Base-by-base conservation (phyloP, 2,888 invertebrate species). In the Hydropsyche betteni region DNA sequence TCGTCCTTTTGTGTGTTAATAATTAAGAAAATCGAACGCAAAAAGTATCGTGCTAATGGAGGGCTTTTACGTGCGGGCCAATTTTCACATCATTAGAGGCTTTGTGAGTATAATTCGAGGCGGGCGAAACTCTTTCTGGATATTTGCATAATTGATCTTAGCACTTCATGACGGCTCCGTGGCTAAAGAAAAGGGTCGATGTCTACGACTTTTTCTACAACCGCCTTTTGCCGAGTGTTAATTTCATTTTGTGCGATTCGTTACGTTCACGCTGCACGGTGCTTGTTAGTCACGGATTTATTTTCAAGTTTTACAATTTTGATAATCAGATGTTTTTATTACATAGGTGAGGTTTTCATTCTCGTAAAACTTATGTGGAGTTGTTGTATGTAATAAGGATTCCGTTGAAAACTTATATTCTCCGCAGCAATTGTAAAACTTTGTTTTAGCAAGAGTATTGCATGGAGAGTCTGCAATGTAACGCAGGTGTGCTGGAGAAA, bases 131-230 rank as follows among this genome's bases (percentile, higher is more conserved):
- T 58, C 58, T 58, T 58, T 58, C 58, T 58, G 16, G 16, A 58
- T 58, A 58, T 58, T 58, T 58, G 58, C 58, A 58, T 58, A 58
- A 58, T 58, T 58, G 58, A 58, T 58, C 58, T 16, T 58, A 16
- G 58, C 58, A 58, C 58, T 58, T 58, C 58, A 58, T 58, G 58
- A 58, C 58, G 58, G 58, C 58, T 58, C 58, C 58, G 58, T 24
- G 24, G 24, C 24, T 2, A 58, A 58, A 8, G 24, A 58, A 58
- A 58, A 10, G 58, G 58, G 58, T 24, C 58, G 24, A 58, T 58
- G 58, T 58, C 58, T 58, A 58, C 58, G 58, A 58, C 58, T 58
- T 58, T 58, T 58, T 58, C 58, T 14, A 16, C 24, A 5, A 8
- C 58, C 58, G 16, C 14, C 24, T 24, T 58, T 58, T 24, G 8